Evolutionary conservation across 1,140 invertebrate genomes (phyloP).

Genomic region (Manduca sexta): DNA sequence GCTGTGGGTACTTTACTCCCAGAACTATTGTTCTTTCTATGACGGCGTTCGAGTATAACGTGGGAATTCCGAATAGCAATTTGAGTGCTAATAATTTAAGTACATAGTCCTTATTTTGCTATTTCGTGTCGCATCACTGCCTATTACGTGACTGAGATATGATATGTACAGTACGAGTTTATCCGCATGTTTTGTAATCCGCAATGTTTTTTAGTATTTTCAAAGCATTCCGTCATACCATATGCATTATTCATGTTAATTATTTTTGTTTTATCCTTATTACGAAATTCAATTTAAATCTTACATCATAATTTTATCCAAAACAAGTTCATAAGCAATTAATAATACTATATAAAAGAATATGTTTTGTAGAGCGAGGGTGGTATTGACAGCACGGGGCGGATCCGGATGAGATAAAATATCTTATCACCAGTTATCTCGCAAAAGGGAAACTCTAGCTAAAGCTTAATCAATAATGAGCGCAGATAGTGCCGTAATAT

Average conservation of each 20-base stretch:
- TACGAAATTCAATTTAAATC: no score
- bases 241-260: no score
- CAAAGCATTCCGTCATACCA: no score
- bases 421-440: conserved; percentile 50
- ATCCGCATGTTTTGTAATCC: no score
- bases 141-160: no score
- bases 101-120: background rate
- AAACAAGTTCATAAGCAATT: no score
- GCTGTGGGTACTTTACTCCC: conserved; percentile 17
- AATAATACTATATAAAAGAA: background rate
- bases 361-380: conserved; percentile 23
- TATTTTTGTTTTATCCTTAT: no score
- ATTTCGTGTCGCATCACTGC: background rate
- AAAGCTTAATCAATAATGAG: conserved; percentile 34
- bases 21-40: conserved; percentile 18
- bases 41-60: background rate
- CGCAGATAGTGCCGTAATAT: no score
- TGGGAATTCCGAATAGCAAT: background rate
- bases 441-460: conserved; percentile 29
- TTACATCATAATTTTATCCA: no score
- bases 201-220: no score
- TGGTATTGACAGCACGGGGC: conserved; percentile 32
- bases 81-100: background rate
- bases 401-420: conserved; percentile 44
- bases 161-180: no score